These are phyloP conservation scores for Diglossa brunneiventris DNA, from an alignment of 2,113 vertebrate species.

Conservation along the genomic window DNA sequence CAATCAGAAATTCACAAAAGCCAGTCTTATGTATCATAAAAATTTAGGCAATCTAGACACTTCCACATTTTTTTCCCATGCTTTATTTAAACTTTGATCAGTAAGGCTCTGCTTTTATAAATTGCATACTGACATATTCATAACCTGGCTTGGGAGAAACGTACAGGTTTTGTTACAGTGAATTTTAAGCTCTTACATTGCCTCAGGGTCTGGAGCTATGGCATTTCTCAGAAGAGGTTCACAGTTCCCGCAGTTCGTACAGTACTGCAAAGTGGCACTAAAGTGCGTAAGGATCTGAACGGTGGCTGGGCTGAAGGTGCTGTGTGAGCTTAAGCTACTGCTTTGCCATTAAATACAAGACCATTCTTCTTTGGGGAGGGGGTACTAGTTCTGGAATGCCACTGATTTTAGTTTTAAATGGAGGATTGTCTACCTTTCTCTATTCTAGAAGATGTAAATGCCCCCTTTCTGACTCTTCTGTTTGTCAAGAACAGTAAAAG, in stretches of 20 bases:
- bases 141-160: slow-evolving; percentile 30
- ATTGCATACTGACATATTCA: slow-evolving; percentile 11
- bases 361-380: slow-evolving; percentile 43
- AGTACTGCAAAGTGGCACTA: slow-evolving; percentile 72
- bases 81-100: slow-evolving; percentile 32
- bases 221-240: slow-evolving; percentile 50
- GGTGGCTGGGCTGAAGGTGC: slow-evolving; percentile 68
- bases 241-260: slow-evolving; percentile 63
- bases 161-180: slow-evolving; percentile 15
- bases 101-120: slow-evolving; percentile 25
- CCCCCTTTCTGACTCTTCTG: slow-evolving; percentile 37
- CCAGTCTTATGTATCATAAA: not conserved
- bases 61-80: not conserved
- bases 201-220: slow-evolving; percentile 46
- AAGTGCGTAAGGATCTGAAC: slow-evolving; percentile 71
- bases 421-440: slow-evolving; percentile 74
- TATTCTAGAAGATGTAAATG: slow-evolving; percentile 50
- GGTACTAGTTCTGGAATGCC: slow-evolving; percentile 39
- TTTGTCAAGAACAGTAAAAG: slow-evolving; percentile 68
- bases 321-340: slow-evolving; percentile 63
- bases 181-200: slow-evolving; percentile 3
- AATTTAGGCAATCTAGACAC: not conserved
- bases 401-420: slow-evolving; percentile 22
- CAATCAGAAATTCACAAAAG: not conserved
- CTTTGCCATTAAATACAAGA: slow-evolving; percentile 51